phyloP scores from a whole-genome alignment of 2,888 invertebrate genomes.

The Achlya flavicornis region DNA sequence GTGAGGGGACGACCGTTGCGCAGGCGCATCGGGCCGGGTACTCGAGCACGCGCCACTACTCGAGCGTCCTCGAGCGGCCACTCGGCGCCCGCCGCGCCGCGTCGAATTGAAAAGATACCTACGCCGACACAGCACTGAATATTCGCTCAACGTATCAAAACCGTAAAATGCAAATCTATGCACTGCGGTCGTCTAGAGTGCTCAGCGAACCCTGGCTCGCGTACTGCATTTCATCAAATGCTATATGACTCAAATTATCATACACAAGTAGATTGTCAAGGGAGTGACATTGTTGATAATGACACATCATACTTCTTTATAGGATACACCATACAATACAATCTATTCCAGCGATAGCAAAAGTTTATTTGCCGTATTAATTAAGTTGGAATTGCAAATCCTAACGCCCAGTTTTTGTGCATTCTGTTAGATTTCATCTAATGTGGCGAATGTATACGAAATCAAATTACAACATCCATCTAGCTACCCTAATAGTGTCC shows the following conservation, averaged over 20 bases:
- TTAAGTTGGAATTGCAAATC: slow-evolving; percentile 31
- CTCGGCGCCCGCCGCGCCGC: slow-evolving; percentile 76
- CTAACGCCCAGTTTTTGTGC: slow-evolving; percentile 27
- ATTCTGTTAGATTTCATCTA: slow-evolving; percentile 49
- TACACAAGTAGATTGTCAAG: slow-evolving; percentile 65
- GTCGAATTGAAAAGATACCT: slow-evolving; percentile 82
- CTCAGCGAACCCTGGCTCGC: slow-evolving; percentile 58
- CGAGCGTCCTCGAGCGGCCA: slow-evolving; percentile 72
- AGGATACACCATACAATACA: slow-evolving; percentile 22
- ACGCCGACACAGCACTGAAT: slow-evolving; percentile 79
- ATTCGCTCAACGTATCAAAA: slow-evolving; percentile 82
- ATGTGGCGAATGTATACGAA: slow-evolving; percentile 62
- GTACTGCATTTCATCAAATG: slow-evolving; percentile 75
- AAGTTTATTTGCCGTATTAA: background rate
- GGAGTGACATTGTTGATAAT: slow-evolving; percentile 58
- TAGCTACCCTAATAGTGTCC: slow-evolving; percentile 68
- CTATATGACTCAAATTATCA: slow-evolving; percentile 76
- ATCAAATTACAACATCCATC: slow-evolving; percentile 73
- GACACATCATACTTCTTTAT: slow-evolving; percentile 27
- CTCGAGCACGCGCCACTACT: slow-evolving; percentile 81
- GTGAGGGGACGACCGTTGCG: slow-evolving; percentile 52
- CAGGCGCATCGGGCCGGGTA: slow-evolving; percentile 68
- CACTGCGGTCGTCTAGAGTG: slow-evolving; percentile 78
- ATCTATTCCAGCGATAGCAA: background rate
- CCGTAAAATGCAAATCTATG: slow-evolving; percentile 83